Evolutionary conservation across 2,888 invertebrate genomes (phyloP), one percentile per base, ranked within the genome.

Genomic region (Priocnemis perturbator): DNA sequence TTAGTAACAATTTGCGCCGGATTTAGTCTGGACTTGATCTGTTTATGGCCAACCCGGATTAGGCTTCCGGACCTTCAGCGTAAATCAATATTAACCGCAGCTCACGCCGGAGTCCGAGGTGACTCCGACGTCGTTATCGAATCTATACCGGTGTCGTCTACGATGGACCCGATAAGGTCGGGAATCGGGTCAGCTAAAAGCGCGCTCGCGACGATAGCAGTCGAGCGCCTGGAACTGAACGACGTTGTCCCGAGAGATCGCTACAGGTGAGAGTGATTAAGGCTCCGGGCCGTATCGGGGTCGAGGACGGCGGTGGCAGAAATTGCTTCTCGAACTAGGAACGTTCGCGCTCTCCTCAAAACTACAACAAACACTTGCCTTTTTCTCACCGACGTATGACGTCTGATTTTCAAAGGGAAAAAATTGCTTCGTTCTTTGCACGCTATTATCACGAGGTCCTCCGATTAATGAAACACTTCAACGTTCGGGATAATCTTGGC

Each of bases 1-100:
- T 89, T 89, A 88, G 87, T 89, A 89, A 89, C 89, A 89, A 89
- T 89, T 89, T 88, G 89, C 87, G 85, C 88, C 81, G 87, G 87
- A 88, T 88, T 87, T 86, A 85, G 85, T 84, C 86, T 87, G 87
- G 79, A 84, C 84, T 83, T 88, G 88, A 89, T 87, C 88, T 88
- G 88, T 89, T 89, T 89, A 89, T 88, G 88, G 84, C 87, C 86
- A 78, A 79, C 78, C 78, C 82, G 87, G 87, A 88, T 88, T 88
- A 88, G 85, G 84, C 84, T 83, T 78, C 83, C 85, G 76, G 81
- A 79, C 79, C 81, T 80, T 81, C 82, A 79, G 82, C 87, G 86
- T 88, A 86, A 87, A 86, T 86, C 87, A 88, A 88, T 88, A 88
- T 88, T 88, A 88, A 83, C 83, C 82, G 81, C 74, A 19, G 17